These are phyloP conservation scores for Danaus melanippus DNA, from an alignment of 1,140 invertebrate genomes.

Conservation along the genomic window DNA sequence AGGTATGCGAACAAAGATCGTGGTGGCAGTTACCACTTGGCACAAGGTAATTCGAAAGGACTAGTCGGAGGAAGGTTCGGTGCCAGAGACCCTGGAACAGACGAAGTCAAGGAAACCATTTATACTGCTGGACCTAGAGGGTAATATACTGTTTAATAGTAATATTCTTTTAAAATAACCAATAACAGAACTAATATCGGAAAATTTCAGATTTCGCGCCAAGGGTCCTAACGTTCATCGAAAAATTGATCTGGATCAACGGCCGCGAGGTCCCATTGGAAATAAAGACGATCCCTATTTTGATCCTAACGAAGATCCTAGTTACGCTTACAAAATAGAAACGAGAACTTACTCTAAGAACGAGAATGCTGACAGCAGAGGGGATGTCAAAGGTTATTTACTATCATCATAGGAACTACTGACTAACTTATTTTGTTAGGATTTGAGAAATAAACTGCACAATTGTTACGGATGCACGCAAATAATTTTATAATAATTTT, in stretches of 20 bases:
- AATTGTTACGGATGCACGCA: too few species aligned
- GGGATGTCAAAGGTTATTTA: slow-evolving; percentile 72
- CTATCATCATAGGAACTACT: neutral
- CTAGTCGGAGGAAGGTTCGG: slow-evolving; percentile 77
- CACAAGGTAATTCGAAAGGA: slow-evolving; percentile 74
- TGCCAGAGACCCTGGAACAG: slow-evolving; percentile 75
- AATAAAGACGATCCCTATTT: slow-evolving; percentile 78
- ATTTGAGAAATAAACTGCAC: too few species aligned
- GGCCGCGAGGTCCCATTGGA: slow-evolving; percentile 74
- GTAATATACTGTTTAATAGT: slow-evolving; percentile 42
- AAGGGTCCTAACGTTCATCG: slow-evolving; percentile 79
- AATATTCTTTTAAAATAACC: neutral
- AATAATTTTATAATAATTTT: too few species aligned
- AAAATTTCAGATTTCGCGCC: slow-evolving; percentile 72
- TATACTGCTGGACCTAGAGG: slow-evolving; percentile 83
- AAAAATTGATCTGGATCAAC: slow-evolving; percentile 79
- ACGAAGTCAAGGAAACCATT: slow-evolving; percentile 76
- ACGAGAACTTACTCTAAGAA: slow-evolving; percentile 77
- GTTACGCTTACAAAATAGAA: slow-evolving; percentile 78
- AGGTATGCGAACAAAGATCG: slow-evolving; percentile 78
- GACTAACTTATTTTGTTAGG: neutral
- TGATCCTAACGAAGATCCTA: slow-evolving; percentile 81
- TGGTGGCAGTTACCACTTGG: slow-evolving; percentile 75
- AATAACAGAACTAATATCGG: neutral
- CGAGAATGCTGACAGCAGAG: slow-evolving; percentile 75